These are phyloP conservation scores for Cantharis rufa DNA, from an alignment of 2,888 invertebrate species.

Conservation along the genomic window DNA sequence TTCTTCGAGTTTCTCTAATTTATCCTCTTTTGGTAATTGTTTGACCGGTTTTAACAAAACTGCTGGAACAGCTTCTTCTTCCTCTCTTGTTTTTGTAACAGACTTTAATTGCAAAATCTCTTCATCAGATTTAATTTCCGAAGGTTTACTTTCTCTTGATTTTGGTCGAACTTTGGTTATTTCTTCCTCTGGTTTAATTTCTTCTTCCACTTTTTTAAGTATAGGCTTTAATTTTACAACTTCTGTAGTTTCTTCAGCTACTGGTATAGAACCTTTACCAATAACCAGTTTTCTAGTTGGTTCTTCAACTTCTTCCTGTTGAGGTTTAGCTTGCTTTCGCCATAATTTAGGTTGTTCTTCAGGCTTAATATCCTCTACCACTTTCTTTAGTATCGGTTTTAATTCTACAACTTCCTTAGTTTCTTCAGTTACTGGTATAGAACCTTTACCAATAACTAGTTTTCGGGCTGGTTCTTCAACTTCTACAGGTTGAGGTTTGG, in stretches of 20 bases:
- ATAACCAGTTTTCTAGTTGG: slow-evolving; percentile 47
- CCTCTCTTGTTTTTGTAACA: slow-evolving; percentile 23
- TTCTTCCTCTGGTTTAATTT: background rate
- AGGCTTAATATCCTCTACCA: slow-evolving; percentile 22
- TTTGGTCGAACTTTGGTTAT: background rate
- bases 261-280: slow-evolving; percentile 52
- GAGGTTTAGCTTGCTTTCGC: slow-evolving; percentile 47
- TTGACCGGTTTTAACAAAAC: slow-evolving; percentile 30
- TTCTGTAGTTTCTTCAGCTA: slow-evolving; percentile 46
- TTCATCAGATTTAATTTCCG: background rate
- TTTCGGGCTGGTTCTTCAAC: slow-evolving; percentile 44
- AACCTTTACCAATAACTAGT: slow-evolving; percentile 51
- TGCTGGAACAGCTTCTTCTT: slow-evolving; percentile 24
- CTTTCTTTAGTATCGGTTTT: slow-evolving; percentile 46
- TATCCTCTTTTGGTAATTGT: slow-evolving; percentile 28
- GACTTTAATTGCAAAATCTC: background rate
- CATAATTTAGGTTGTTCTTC: slow-evolving; percentile 43
- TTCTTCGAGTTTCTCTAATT: slow-evolving; percentile 33
- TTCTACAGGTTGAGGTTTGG: slow-evolving; percentile 49
- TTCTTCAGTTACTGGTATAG: slow-evolving; percentile 48
- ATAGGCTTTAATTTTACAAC: slow-evolving; percentile 45
- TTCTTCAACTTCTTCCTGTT: slow-evolving; percentile 51
- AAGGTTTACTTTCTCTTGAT: background rate
- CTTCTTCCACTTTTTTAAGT: background rate
- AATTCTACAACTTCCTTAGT: slow-evolving; percentile 46